Conservation (phyloP, 92 coral and sea anemone species). For the Porites rus region DNA sequence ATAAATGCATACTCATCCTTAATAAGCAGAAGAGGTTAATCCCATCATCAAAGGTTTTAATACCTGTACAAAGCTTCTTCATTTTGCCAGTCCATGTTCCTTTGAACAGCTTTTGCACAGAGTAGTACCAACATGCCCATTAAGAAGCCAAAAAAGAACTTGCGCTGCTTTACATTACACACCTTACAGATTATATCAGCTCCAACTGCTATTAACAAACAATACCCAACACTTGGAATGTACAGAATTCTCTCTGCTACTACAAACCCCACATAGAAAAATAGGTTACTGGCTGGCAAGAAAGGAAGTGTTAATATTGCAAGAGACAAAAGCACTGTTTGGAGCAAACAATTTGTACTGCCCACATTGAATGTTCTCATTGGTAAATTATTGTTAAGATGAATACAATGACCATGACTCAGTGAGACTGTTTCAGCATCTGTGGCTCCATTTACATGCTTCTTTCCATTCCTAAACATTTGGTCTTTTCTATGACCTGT, state of each 20-base stretch:
- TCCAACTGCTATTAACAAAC: slow-evolving; percentile 84
- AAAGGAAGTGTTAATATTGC: slow-evolving; percentile 83
- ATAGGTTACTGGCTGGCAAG: slow-evolving; percentile 89
- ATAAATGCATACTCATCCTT: background rate
- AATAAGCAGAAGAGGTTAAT: background rate
- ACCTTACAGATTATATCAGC: slow-evolving; percentile 70
- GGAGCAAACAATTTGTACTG: slow-evolving; percentile 7
- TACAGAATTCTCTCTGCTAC: slow-evolving; percentile 96
- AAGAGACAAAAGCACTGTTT: slow-evolving; percentile 67
- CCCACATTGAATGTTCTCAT: slow-evolving; percentile 8
- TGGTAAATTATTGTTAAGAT: slow-evolving; percentile 38
- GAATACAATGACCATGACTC: background rate
- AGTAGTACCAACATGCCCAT: slow-evolving; percentile 61
- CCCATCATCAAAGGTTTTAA: background rate
- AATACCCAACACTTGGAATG: slow-evolving; percentile 96
- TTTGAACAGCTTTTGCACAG: slow-evolving; percentile 71
- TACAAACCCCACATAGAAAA: slow-evolving; percentile 99
- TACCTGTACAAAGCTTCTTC: slow-evolving; percentile 91
- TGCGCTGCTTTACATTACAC: slow-evolving; percentile 42
- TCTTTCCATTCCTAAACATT: slow-evolving; percentile 12
- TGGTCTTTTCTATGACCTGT: background rate
- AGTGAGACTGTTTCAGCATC: background rate
- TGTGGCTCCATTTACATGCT: background rate
- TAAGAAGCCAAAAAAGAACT: slow-evolving; percentile 38
- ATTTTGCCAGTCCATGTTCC: slow-evolving; percentile 91